Evolutionary conservation across 2,797 vertebrate species (phyloP), one percentile per base, ranked within the genome.

Genomic region (Neopelma chrysocephalum): DNA sequence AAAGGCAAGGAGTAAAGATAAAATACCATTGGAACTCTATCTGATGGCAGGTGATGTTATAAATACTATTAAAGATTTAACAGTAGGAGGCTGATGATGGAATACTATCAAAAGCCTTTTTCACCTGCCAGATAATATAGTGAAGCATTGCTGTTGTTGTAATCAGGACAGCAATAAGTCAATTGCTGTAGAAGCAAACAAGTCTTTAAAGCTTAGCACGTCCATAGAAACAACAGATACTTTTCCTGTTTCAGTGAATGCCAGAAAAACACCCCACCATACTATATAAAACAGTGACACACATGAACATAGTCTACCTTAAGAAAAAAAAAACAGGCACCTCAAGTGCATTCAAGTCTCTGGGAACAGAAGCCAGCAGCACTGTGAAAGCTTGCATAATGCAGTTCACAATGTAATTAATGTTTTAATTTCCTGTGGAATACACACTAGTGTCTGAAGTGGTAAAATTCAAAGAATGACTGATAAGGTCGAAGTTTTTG

Each of bases 51-150:
- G 61, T 95, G 72, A 90, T 91, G 90, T 94, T 94, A 90, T 73
- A 96, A 97, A 95, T 57, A 9, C 21, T 96, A 92, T 94, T 96
- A 95, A 96, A 96, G 92, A 90, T 96, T 96, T 91, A 96, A 25
- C 51, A 93, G 60, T 64, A 87, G 79, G 34, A 93, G 2, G 3
- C 15, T 48, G 53, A 87, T 71, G 69, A 93, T 72, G 56, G 53
- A 94, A 91, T 60, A 79, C 66, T 76, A 68, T 65, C 79, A 94
- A 73, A 96, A 81, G 34, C 2, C 4, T 58, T 65, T 77, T 72
- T 91, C 68, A 60, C 20, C 18, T 79, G 12, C 45, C 78, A 71
- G 20, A 47, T 71, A 93, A 62, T 70, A 81, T 72, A 88, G 29
- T 79, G 82, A 42, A 82, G 6, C 47, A 60, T n/a, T 86, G 22